Evolutionary conservation across 2,113 vertebrate species (phyloP).

Genomic region (Cebidichthys violaceus): DNA sequence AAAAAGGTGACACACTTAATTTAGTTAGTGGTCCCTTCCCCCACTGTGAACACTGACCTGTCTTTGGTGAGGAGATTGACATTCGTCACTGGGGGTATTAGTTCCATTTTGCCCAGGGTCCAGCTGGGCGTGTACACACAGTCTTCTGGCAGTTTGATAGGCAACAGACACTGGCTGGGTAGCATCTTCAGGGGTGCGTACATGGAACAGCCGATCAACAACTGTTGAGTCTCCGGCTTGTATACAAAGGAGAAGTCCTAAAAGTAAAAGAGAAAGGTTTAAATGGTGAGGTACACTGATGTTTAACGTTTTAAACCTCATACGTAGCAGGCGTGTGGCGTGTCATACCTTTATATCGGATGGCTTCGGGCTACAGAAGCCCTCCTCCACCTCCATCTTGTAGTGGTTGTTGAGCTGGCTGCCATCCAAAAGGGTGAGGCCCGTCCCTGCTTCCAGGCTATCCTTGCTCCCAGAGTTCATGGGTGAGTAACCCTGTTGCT

Average conservation of each 20-base stretch:
- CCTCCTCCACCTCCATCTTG: constrained; percentile 97
- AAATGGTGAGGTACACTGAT: neutral
- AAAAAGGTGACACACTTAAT: neutral
- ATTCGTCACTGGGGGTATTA: constrained; percentile 89
- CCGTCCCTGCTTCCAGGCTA: constrained; percentile 90
- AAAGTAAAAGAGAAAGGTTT: constrained; percentile 42
- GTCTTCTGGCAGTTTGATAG: constrained; percentile 94
- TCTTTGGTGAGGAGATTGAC: constrained; percentile 95
- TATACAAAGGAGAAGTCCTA: constrained; percentile 98
- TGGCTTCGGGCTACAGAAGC: constrained; percentile 97
- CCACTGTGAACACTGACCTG: constrained; percentile 76
- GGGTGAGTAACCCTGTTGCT: constrained; percentile 97
- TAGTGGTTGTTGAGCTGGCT: constrained; percentile 89
- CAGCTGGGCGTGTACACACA: constrained; percentile 96
- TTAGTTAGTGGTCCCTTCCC: neutral
- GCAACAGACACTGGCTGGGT: constrained; percentile 94
- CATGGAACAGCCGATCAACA: constrained; percentile 93
- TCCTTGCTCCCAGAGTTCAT: constrained; percentile 98
- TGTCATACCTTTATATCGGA: constrained; percentile 93
- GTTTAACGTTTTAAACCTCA: neutral
- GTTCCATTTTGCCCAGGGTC: constrained; percentile 94
- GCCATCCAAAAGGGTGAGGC: constrained; percentile 91
- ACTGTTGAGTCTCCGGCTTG: constrained; percentile 92
- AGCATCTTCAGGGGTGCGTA: constrained; percentile 95
- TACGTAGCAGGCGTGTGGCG: neutral